Base-by-base conservation (phyloP, 2,888 invertebrate species). In the Itoplectis maculator region DNA sequence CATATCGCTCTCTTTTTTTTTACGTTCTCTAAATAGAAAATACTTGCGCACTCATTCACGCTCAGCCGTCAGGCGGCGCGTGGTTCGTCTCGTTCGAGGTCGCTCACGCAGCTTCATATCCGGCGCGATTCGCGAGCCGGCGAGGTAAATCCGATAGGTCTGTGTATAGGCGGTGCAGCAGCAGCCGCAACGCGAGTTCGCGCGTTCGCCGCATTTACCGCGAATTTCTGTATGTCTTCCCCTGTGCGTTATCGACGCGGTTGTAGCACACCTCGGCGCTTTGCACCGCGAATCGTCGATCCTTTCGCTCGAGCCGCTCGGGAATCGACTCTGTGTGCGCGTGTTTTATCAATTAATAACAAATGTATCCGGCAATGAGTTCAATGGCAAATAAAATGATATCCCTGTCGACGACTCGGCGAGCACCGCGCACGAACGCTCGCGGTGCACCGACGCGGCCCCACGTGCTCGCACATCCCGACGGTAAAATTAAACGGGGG, bases 261-360 rank as follows among this genome's bases (percentile, higher is more conserved):
- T 15, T 37, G 29, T 9, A 40, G 18, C 15, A 13, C 15, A 40
- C 49, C 45, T 11, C 61, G n/a, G 42, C 69, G 37, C 63, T 68
- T 59, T 20, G 54, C n/a, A n/a, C 45, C 37, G 66, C 20, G 35
- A 56, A 45, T 65, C 29, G 51, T 18, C 45, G 49, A 37, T 59
- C 45, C 40, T 65, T 76, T 47, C 45, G 47, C 66, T 49, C 20
- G 15, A n/a, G n/a, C 40, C 63, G 29, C 29, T 2, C 29, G 29
- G 29, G 29, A 56, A 40, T 35, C 51, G 72, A 65, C 78, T 11
- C 35, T 59, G 47, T 29, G 11, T 29, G 54, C 40, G 79, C 79
- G 86, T 85, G 86, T 89, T 89, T 90, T 90, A 89, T 88, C 88
- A 89, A 91, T 91, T 90, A 90, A 91, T 88, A 90, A 90, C 89